Conservation (phyloP, 1,140 invertebrate genomes). For the Marisa cornuarietis region DNA sequence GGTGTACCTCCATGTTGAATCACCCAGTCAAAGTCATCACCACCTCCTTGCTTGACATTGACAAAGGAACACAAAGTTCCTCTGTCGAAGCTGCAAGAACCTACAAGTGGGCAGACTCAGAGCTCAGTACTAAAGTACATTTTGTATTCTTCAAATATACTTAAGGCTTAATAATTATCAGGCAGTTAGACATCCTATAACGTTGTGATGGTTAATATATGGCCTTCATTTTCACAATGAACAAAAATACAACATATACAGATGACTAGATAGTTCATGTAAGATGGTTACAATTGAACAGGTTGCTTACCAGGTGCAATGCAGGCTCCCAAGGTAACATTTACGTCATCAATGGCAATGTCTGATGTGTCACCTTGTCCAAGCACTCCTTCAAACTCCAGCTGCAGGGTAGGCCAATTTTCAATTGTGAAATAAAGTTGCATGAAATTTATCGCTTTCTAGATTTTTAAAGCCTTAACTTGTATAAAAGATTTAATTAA, state of each 20-base stretch:
- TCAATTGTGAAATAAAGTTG: too few species aligned
- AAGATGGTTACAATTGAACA: too few species aligned
- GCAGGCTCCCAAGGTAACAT: constrained; percentile 18
- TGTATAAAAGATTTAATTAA: neutral
- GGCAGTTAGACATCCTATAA: too few species aligned
- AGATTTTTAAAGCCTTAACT: too few species aligned
- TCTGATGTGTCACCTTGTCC: constrained; percentile 16
- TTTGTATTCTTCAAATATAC: too few species aligned
- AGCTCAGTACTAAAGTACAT: neutral
- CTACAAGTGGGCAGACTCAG: neutral
- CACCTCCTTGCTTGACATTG: constrained; percentile 30
- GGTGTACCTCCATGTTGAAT: constrained; percentile 40
- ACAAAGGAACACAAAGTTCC: constrained; percentile 49
- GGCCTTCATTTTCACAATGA: too few species aligned
- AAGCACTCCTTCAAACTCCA: constrained; percentile 27
- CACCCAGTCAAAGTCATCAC: constrained; percentile 60
- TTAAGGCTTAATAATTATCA: too few species aligned
- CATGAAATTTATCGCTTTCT: too few species aligned
- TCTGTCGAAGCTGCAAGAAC: constrained; percentile 52
- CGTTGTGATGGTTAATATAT: too few species aligned
- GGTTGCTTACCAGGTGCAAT: constrained; percentile 8
- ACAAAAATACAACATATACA: too few species aligned
- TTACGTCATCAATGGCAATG: constrained; percentile 39
- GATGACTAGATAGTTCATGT: too few species aligned
- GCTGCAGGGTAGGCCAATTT: neutral